Evolutionary conservation across 2,113 vertebrate species (phyloP).

Genomic region (Guaruba guarouba): DNA sequence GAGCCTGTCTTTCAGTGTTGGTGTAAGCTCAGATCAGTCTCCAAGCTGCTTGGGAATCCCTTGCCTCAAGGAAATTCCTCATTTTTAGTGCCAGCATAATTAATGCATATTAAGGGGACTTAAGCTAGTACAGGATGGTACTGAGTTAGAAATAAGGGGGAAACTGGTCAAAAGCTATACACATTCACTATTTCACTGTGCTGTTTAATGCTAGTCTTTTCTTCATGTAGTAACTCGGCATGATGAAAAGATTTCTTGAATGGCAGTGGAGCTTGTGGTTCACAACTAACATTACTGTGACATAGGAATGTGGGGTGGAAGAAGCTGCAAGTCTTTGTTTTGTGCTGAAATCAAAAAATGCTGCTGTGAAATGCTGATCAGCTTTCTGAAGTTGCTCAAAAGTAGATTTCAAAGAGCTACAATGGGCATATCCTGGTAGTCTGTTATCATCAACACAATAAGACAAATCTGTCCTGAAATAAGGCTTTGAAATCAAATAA

Average conservation of each 20-base stretch:
- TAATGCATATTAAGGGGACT: background rate
- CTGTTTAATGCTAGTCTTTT: background rate
- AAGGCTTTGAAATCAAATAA: slow-evolving; percentile 1
- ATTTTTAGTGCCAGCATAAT: background rate
- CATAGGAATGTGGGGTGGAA: background rate
- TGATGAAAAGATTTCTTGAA: background rate
- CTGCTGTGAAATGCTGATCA: background rate
- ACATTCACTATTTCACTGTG: background rate
- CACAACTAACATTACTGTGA: background rate
- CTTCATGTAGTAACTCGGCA: background rate
- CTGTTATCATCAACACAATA: background rate
- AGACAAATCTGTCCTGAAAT: slow-evolving; percentile 7
- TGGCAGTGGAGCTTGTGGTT: background rate
- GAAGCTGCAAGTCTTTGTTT: background rate
- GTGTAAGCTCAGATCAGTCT: background rate
- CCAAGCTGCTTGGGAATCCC: background rate
- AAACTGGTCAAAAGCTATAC: rapidly evolving
- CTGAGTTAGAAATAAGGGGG: background rate
- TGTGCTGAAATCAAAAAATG: background rate
- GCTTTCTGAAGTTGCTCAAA: background rate
- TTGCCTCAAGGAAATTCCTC: background rate
- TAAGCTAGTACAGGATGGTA: background rate
- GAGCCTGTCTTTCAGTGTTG: background rate
- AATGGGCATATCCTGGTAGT: background rate
- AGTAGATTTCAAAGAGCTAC: background rate